Base-by-base conservation (phyloP, 2,888 invertebrate species). In the Eristalis arbustorum region DNA sequence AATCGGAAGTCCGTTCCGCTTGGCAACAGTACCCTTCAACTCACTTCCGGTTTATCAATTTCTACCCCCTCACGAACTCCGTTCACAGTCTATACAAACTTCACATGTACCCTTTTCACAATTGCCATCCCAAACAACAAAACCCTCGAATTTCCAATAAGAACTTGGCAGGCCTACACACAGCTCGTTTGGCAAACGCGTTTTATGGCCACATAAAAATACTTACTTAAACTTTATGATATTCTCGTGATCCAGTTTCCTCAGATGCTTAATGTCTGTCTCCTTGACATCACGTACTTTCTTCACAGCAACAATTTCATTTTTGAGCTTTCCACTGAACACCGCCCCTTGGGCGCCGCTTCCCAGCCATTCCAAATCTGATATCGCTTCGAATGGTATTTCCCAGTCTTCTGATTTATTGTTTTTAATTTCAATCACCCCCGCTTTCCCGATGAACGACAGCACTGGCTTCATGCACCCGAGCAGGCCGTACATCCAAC, bases 261-360 rank as follows among this genome's bases (percentile, higher is more conserved):
- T 94, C 88, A 99, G 94, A 93, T 98, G 98, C 90, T 96, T 96
- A 88, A 99, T 98, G 91, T 99, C 97, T 0, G 98, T 98, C 92
- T 99, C 99, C 90, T 96, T 96, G 89, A 96, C 95, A 90, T 98
- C 98, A 73, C 96, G 95, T 0, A 99, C 97, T 93, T 99, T 98
- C 93, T 99, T 99, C 28, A 99, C 98, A 25, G 99, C 99, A 14
- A 99, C 98, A 90, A 96, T 95, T 91, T 97, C 96, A 84, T 96
- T 96, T 88, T 95, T 95, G 82, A 98, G 93, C 90, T 95, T 96
- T 0, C 98, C 99, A 73, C 96, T 96, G 93, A 97, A 99, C 0
- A 99, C 99, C 0, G 98, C 97, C 5, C 99, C 99, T 92, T 99
- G 99, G 5, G 98, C 98, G 0, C 99, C 99, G 81, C 98, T 97